Conservation (phyloP, 2,797 vertebrate species). For the Podarcis lilfordi region DNA sequence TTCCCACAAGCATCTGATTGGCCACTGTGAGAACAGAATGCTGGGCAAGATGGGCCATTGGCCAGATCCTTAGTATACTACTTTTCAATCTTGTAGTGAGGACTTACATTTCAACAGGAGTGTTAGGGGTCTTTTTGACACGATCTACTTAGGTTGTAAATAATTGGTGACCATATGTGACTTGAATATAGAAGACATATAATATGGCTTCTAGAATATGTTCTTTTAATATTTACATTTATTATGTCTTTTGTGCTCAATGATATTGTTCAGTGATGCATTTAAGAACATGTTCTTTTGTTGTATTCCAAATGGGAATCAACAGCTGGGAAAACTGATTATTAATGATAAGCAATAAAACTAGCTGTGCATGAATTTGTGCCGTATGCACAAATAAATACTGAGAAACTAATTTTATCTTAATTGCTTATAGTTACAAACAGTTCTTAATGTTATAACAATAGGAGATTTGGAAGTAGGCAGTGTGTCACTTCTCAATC, state of each 20-base stretch:
- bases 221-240: neutral
- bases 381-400: constrained; percentile 16
- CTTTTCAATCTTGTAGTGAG: neutral
- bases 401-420: accelerated
- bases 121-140: neutral
- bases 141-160: neutral
- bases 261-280: constrained; percentile 7
- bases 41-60: too few relatives aligned
- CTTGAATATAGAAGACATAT: neutral
- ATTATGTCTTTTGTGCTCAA: neutral
- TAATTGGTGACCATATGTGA: neutral
- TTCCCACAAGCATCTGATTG: too few relatives aligned
- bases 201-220: neutral
- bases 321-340: constrained; percentile 31
- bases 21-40: too few relatives aligned
- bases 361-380: constrained; percentile 21
- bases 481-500: constrained; percentile 31
- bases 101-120: neutral
- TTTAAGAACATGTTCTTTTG: constrained; percentile 13
- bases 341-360: constrained; percentile 22
- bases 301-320: neutral
- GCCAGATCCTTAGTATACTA: too few relatives aligned
- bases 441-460: constrained; percentile 22
- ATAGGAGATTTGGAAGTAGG: constrained; percentile 2
- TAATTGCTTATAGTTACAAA: neutral